Conservation (phyloP, 2,888 invertebrate genomes). For the Schizotus pectinicornis region DNA sequence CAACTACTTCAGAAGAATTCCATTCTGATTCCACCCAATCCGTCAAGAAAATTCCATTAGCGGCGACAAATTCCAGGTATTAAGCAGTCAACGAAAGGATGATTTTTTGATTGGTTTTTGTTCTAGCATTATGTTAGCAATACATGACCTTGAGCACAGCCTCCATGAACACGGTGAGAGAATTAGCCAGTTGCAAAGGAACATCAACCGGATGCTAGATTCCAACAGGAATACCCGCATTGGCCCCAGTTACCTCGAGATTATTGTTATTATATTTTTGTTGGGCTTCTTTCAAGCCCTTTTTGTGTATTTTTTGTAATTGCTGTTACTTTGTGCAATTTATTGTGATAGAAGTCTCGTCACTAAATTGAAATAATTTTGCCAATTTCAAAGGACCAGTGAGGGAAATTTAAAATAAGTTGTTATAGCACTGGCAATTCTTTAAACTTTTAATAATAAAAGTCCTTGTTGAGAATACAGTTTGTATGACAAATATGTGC, state of each 20-base stretch:
- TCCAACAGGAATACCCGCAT: conserved; percentile 33
- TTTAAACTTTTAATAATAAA: not conserved
- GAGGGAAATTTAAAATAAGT: conserved; percentile 11
- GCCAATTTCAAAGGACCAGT: conserved; percentile 10
- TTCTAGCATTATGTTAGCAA: conserved; percentile 50
- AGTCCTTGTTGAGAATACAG: too few species aligned
- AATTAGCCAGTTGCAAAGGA: conserved; percentile 48
- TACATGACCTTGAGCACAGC: conserved; percentile 50
- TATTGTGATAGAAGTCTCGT: conserved; percentile 29
- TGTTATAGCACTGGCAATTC: conserved; percentile 10
- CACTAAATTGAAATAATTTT: conserved; percentile 17
- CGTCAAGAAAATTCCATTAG: conserved; percentile 47
- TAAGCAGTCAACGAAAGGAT: conserved; percentile 1
- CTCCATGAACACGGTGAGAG: conserved; percentile 50
- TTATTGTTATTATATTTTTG: conserved; percentile 44
- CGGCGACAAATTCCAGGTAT: conserved; percentile 48
- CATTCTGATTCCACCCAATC: conserved; percentile 56
- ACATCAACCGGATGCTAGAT: conserved; percentile 45
- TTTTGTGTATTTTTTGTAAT: conserved; percentile 60
- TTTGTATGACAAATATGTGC: conserved; percentile 25
- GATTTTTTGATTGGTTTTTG: not conserved
- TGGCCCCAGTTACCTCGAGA: conserved; percentile 35
- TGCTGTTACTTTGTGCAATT: conserved; percentile 43
- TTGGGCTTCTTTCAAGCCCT: conserved; percentile 46
- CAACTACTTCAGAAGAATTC: conserved; percentile 54